Evolutionary conservation across 2,888 invertebrate species (phyloP).

Genomic region (Hylaea fasciaria): DNA sequence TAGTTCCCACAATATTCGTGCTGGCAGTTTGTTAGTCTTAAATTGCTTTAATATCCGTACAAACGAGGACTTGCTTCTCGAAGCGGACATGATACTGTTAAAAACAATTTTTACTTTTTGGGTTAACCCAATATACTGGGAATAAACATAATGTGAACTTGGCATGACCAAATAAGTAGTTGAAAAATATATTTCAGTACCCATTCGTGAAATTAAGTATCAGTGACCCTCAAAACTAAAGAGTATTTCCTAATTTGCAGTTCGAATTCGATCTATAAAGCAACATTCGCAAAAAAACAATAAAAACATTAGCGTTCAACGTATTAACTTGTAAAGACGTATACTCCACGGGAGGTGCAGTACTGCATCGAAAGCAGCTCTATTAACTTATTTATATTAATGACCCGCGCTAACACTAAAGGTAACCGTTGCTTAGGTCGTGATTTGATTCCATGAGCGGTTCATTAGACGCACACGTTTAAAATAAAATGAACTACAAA

Average conservation of each 20-base stretch:
- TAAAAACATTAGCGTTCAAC: slow-evolving; percentile 24
- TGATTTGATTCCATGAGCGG: slow-evolving; percentile 42
- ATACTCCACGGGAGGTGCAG: slow-evolving; percentile 33
- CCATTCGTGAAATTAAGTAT: too few species aligned
- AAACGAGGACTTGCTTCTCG: slow-evolving; percentile 45
- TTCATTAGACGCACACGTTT: slow-evolving; percentile 38
- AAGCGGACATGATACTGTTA: slow-evolving; percentile 39
- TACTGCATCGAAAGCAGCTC: slow-evolving; percentile 38
- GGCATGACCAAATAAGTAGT: too few species aligned
- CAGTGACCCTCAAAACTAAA: too few species aligned
- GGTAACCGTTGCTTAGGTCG: slow-evolving; percentile 42
- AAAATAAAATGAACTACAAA: slow-evolving; percentile 32
- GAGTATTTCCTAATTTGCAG: not conserved
- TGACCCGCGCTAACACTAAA: slow-evolving; percentile 38
- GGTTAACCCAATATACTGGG: not conserved
- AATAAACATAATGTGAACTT: too few species aligned
- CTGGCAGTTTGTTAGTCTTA: slow-evolving; percentile 50
- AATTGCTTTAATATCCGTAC: slow-evolving; percentile 53
- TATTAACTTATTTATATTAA: slow-evolving; percentile 45
- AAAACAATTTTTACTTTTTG: slow-evolving; percentile 31
- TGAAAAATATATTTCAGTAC: too few species aligned
- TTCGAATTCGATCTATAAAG: slow-evolving; percentile 2
- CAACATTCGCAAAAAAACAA: slow-evolving; percentile 22
- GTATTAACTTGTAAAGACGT: slow-evolving; percentile 35
- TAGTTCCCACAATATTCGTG: slow-evolving; percentile 54